These are phyloP conservation scores for Choreutis nemorana DNA, from an alignment of 2,888 invertebrate genomes.

Conservation along the genomic window DNA sequence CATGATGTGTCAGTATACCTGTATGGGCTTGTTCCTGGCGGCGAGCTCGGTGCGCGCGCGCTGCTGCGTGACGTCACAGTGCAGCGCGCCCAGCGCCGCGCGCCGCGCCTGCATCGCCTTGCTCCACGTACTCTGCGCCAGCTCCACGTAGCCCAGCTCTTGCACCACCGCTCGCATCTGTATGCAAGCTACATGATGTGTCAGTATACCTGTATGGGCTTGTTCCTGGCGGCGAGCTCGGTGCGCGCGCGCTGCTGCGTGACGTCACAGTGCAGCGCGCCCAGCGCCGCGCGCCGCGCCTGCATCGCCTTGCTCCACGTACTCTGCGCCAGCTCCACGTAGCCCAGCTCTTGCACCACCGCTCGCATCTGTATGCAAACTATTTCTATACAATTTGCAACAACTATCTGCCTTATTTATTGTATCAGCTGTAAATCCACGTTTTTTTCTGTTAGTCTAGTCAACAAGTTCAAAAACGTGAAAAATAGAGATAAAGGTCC, in stretches of 20 bases:
- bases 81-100: constrained; percentile 17
- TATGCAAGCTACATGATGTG: no score
- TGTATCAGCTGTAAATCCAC: no score
- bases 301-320: constrained; percentile 31
- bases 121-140: constrained; percentile 27
- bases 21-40: no score
- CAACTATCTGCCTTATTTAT: no score
- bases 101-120: constrained; percentile 30
- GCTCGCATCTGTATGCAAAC: constrained; percentile 56
- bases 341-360: constrained; percentile 35
- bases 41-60: constrained; percentile 25
- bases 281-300: constrained; percentile 28
- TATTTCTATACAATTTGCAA: no score
- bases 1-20: no score
- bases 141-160: constrained; percentile 40
- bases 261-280: constrained; percentile 16
- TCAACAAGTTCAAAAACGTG: no score
- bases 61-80: constrained; percentile 19
- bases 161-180: constrained; percentile 44
- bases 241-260: constrained; percentile 22
- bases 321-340: constrained; percentile 29
- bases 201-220: constrained; percentile 39
- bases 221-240: constrained; percentile 34
- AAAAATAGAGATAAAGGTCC: no score
- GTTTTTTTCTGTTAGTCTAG: no score